Conservation (phyloP, 2,888 invertebrate species). For the Calephelis perditalis region DNA sequence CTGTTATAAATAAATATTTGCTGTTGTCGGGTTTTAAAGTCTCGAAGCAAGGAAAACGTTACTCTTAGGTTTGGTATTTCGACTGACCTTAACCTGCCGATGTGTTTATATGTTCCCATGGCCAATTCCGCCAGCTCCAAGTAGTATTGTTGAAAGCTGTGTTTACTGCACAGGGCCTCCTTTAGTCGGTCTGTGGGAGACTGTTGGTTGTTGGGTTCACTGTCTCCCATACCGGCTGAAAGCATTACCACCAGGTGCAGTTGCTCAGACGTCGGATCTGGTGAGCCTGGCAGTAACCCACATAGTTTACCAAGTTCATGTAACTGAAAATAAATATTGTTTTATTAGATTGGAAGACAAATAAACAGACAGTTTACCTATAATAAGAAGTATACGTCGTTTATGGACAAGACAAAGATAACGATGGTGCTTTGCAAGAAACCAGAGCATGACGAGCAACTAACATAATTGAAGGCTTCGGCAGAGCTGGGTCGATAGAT, state of each 20-base stretch:
- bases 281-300: slow-evolving; percentile 90
- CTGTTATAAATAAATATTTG: too few relatives aligned
- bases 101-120: slow-evolving; percentile 97
- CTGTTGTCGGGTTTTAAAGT: too few relatives aligned
- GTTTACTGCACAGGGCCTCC: slow-evolving; percentile 93
- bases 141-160: slow-evolving; percentile 93
- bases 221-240: slow-evolving; percentile 94
- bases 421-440: too few relatives aligned
- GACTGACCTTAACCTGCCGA: slow-evolving; percentile 81
- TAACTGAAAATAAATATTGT: slow-evolving; percentile 71
- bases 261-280: slow-evolving; percentile 89
- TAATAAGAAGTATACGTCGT: too few relatives aligned
- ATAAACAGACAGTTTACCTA: too few relatives aligned
- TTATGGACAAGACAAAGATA: too few relatives aligned
- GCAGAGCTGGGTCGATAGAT: too few relatives aligned
- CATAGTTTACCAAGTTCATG: slow-evolving; percentile 92
- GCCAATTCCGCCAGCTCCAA: slow-evolving; percentile 95
- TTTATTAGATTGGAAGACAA: too few relatives aligned
- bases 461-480: too few relatives aligned
- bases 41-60: too few relatives aligned
- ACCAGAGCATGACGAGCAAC: too few relatives aligned
- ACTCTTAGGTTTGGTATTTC: background rate
- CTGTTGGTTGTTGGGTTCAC: slow-evolving; percentile 67
- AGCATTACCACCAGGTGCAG: slow-evolving; percentile 93
- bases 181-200: slow-evolving; percentile 90